Conservation (phyloP, 1,140 invertebrate genomes). For the Bombyx mandarina region DNA sequence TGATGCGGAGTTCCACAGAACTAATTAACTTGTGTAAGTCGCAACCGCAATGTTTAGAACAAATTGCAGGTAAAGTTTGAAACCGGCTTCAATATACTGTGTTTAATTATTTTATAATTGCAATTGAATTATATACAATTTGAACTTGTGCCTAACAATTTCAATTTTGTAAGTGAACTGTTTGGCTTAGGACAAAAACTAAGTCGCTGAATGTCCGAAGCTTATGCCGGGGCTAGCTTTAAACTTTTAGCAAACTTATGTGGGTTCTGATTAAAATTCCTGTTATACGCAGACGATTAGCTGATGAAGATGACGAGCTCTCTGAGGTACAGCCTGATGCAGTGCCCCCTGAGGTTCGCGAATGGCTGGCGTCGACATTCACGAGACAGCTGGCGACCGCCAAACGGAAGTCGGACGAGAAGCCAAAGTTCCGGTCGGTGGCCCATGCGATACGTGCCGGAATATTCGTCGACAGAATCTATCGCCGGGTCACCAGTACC, state of each 20-base stretch:
- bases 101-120: too few relatives aligned
- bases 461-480: conserved; percentile 97
- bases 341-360: conserved; percentile 94
- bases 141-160: too few relatives aligned
- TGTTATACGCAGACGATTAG: conserved; percentile 74
- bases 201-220: not conserved
- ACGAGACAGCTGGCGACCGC: conserved; percentile 88
- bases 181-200: not conserved
- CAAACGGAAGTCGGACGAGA: conserved; percentile 82
- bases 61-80: too few relatives aligned
- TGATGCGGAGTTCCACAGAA: too few relatives aligned
- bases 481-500: conserved; percentile 88
- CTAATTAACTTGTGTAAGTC: too few relatives aligned
- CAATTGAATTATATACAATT: too few relatives aligned
- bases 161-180: not conserved
- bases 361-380: conserved; percentile 98
- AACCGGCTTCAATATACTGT: too few relatives aligned
- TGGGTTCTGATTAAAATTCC: conserved; percentile 7
- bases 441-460: conserved; percentile 98
- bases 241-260: not conserved
- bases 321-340: conserved; percentile 96
- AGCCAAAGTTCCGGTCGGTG: conserved; percentile 92
- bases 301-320: conserved; percentile 94
- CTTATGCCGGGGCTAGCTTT: conserved; percentile 7
- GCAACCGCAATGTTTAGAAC: too few relatives aligned